Evolutionary conservation across 2,888 invertebrate species (phyloP).

Genomic region (Drosophila cognata): DNA sequence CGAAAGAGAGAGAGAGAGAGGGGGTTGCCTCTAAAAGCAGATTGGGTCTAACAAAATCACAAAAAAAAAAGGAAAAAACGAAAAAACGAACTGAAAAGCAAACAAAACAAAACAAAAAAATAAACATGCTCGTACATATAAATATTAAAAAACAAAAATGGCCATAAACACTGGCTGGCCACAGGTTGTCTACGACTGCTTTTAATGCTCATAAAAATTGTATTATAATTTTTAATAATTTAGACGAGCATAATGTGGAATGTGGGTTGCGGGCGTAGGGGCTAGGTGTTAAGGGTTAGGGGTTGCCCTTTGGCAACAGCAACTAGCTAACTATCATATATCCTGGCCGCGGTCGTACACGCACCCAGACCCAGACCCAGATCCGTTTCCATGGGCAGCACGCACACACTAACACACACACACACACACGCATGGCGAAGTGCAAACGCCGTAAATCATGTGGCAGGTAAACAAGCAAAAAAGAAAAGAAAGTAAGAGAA

Average conservation of each 20-base stretch:
- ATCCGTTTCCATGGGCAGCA: constrained; percentile 21
- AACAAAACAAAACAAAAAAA: constrained; percentile 14
- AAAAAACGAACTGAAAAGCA: not conserved
- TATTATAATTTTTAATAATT: constrained; percentile 78
- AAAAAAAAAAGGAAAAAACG: not conserved
- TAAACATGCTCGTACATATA: not conserved
- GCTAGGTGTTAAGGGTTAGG: not conserved
- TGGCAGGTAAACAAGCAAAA: constrained; percentile 65
- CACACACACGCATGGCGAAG: constrained; percentile 37
- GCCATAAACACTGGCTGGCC: constrained; percentile 23
- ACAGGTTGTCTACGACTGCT: constrained; percentile 41
- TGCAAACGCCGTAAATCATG: constrained; percentile 76
- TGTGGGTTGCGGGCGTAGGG: not conserved
- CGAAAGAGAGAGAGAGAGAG: not conserved
- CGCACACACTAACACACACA: constrained; percentile 38
- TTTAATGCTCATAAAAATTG: constrained; percentile 76
- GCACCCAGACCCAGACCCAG: constrained; percentile 29
- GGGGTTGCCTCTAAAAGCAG: constrained; percentile 40
- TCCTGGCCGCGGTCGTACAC: constrained; percentile 11
- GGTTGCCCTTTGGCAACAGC: not conserved
- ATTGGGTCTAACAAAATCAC: constrained; percentile 4
- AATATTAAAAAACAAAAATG: constrained; percentile 8
- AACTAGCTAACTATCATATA: constrained; percentile 43
- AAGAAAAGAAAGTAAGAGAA: constrained; percentile 7
- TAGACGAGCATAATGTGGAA: constrained; percentile 42